Base-by-base conservation (phyloP, 2,113 vertebrate genomes). In the Ascaphus truei region DNA sequence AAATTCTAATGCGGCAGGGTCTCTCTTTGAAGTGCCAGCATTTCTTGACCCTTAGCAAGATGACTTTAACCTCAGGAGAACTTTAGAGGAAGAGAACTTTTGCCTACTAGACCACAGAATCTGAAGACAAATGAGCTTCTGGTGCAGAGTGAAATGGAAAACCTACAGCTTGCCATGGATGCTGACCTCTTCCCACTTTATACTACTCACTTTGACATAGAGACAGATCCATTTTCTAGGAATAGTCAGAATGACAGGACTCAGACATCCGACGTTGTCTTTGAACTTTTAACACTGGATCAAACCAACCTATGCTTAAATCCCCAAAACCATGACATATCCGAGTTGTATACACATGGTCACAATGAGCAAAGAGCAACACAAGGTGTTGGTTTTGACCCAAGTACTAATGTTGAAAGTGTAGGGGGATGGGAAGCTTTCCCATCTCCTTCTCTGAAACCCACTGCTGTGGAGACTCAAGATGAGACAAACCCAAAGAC, bases 81-180 rank as follows among this genome's bases (percentile, higher is more conserved):
- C 31, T 58, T 47, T 59, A 68, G 20, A 45, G 26, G 31, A 51
- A 37, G 5, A 7, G 4, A 18, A 26, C 10, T 65, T 37, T 36
- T 50, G 3, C 25, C 16, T 39, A 11, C 20, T 43, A 45, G 30
- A 27, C 31, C 26, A 22, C 25, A 60, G 26, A 29, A 22, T 15
- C 16, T 1, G 18, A 37, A 39, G 45, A 48, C 66, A 59, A 69
- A 69, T 69, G 66, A 59, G 27, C n/a, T n/a, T n/a, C n/a, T n/a
- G n/a, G n/a, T n/a, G n/a, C 31, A 27, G 31, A 23, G 66, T 59
- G 66, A 69, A 34, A 69, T 69, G 66, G 66, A 69, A 69, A 27
- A 69, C 33, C 23, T 60, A 30, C 66, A 60, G 55, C 55, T 69
- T 25, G 53, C 48, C 10, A 36, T 66, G 51, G 55, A 60, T 60